A percentile compares a stretch with the other conserved stretches of the same genome.
Evolutionary conservation across 2,888 invertebrate genomes (phyloP).

Genomic region (Rhamnusium bicolor): DNA sequence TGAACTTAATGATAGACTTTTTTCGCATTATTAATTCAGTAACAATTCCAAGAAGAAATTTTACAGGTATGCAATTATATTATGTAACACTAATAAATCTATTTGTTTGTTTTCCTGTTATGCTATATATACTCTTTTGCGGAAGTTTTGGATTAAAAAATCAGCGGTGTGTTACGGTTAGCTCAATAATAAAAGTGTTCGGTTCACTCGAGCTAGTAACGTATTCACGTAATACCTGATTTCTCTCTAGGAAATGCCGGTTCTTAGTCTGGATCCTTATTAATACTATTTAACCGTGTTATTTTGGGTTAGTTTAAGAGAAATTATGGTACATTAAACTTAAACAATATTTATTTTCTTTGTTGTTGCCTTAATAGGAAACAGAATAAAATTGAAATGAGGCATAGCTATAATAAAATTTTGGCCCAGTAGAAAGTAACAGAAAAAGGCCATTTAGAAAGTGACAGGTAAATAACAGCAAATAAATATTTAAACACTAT

Average conservation of each 20-base stretch:
- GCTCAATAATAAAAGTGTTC: not conserved
- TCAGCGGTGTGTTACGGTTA: not conserved
- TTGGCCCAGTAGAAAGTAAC: too few relatives aligned
- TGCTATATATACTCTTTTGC: not conserved
- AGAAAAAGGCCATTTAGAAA: too few relatives aligned
- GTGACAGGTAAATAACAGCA: too few relatives aligned
- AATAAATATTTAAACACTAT: too few relatives aligned
- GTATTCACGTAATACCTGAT: not conserved
- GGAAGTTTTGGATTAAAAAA: not conserved
- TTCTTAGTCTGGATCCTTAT: not conserved
- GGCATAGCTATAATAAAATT: too few relatives aligned
- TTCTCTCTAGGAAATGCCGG: not conserved
- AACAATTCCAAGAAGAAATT: not conserved
- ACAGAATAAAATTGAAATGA: too few relatives aligned
- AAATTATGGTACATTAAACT: not conserved
- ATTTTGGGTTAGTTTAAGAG: not conserved
- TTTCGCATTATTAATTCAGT: not conserved
- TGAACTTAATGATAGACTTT: not conserved
- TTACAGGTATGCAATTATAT: not conserved
- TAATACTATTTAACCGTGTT: not conserved
- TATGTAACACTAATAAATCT: not conserved
- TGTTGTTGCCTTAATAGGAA: not conserved
- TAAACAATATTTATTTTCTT: not conserved
- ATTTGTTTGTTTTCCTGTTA: not conserved
- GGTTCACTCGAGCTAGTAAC: not conserved